A percentile compares a stretch with the other conserved stretches of the same genome.
phyloP scores from a whole-genome alignment of 2,888 invertebrate species.

The Stenoptilia bipunctidactyla region DNA sequence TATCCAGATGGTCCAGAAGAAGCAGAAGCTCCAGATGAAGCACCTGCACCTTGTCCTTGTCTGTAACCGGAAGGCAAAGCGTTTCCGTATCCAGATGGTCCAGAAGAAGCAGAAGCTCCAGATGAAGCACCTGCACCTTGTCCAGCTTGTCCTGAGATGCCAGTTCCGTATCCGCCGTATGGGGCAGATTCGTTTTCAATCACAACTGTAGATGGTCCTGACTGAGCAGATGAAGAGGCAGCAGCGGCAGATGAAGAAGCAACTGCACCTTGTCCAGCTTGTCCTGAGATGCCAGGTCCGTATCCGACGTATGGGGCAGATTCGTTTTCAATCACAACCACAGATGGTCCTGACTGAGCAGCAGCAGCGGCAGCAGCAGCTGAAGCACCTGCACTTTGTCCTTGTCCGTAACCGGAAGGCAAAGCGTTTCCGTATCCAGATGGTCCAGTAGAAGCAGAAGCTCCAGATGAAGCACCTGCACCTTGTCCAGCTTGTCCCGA shows the following conservation, averaged over 20 bases:
- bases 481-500: slow-evolving; percentile 1
- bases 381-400: neutral
- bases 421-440: neutral
- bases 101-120: slow-evolving; percentile 7
- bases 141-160: neutral
- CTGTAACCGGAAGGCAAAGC: too few relatives aligned
- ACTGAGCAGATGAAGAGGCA: neutral
- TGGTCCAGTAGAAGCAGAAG: too few relatives aligned
- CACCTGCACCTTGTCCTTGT: too few relatives aligned
- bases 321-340: neutral
- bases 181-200: neutral
- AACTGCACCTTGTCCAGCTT: neutral
- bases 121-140: neutral
- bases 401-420: neutral
- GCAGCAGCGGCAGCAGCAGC: neutral
- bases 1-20: too few relatives aligned
- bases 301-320: too few relatives aligned
- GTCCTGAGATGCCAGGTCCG: neutral
- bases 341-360: slow-evolving; percentile 1
- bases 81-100: too few relatives aligned
- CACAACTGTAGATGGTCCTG: neutral
- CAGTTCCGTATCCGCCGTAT: too few relatives aligned
- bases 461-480: slow-evolving; percentile 2
- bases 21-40: too few relatives aligned
- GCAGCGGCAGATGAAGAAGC: neutral